Percentiles rank a stretch among this genome's conserved stretches.
Evolutionary conservation across 2,888 invertebrate species (phyloP).

Genomic region (Leptopterna dolabrata): DNA sequence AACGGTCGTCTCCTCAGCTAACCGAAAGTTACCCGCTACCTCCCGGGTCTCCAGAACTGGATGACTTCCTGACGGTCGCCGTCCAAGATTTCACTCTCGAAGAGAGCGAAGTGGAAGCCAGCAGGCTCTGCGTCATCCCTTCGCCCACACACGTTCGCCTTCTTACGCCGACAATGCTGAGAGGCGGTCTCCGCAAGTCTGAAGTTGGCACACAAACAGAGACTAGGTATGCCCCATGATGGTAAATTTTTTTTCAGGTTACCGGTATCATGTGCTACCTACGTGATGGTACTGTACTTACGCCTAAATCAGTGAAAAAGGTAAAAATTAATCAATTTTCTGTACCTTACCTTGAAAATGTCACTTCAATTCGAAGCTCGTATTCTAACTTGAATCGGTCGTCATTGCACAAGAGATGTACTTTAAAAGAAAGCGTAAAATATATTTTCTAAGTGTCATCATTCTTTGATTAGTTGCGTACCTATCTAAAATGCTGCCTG

Average conservation of each 20-base stretch:
- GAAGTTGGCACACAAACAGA: slow-evolving; percentile 78
- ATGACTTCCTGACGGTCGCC: slow-evolving; percentile 36
- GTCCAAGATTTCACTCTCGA: slow-evolving; percentile 16
- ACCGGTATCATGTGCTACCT: too few species aligned
- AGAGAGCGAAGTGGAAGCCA: slow-evolving; percentile 35
- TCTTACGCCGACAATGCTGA: slow-evolving; percentile 5
- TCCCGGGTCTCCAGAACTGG: not conserved
- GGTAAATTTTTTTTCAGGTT: too few species aligned
- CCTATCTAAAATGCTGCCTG: too few species aligned
- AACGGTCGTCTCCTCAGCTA: not conserved
- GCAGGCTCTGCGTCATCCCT: slow-evolving; percentile 18
- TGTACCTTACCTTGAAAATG: not conserved
- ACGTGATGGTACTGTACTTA: too few species aligned
- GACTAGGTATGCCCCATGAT: slow-evolving; percentile 39
- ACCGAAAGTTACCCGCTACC: not conserved
- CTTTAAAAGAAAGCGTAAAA: too few species aligned
- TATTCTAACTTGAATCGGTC: too few species aligned
- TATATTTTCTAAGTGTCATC: too few species aligned
- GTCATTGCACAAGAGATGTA: too few species aligned
- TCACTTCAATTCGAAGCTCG: not conserved
- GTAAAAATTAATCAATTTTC: too few species aligned
- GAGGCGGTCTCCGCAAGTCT: slow-evolving; percentile 18
- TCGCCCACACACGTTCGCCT: slow-evolving; percentile 13
- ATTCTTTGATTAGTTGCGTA: too few species aligned
- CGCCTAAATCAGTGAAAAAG: too few species aligned